phyloP scores from a whole-genome alignment of 37 sponge, comb jelly and placozoan species.

The Cladorhizidae sp. region DNA sequence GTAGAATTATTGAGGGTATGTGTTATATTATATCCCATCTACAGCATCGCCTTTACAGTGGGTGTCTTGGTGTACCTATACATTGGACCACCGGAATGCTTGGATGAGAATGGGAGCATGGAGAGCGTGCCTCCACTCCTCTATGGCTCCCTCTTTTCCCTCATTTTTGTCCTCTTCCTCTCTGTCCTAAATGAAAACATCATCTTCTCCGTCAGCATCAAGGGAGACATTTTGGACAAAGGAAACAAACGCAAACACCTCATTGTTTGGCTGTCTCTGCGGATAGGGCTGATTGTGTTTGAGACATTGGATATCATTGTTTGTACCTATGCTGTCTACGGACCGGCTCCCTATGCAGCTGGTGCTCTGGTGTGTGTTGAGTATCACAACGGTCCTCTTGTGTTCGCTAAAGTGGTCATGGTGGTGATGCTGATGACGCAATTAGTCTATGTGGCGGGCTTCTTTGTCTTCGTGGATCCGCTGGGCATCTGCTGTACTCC shows the following conservation, averaged over 20 bases:
- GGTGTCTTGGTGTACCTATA: constrained; percentile 28
- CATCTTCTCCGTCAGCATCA: constrained; percentile 17
- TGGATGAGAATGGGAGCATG: neutral
- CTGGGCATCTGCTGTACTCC: constrained; percentile 25
- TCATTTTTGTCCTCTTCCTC: neutral
- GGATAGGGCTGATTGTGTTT: constrained; percentile 1
- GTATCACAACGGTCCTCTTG: constrained; percentile 31
- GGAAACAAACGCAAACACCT: constrained; percentile 1
- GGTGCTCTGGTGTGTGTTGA: constrained; percentile 5
- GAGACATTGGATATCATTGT: neutral
- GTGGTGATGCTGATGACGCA: neutral
- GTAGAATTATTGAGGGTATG: too few species aligned
- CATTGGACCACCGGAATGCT: constrained; percentile 15
- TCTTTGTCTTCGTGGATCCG: constrained; percentile 15
- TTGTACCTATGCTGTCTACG: constrained; percentile 9
- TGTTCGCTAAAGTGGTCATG: constrained; percentile 18
- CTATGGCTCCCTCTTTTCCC: constrained; percentile 24
- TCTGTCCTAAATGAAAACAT: constrained; percentile 9
- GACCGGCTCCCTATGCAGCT: neutral
- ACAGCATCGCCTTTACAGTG: constrained; percentile 7
- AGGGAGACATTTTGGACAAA: constrained; percentile 4
- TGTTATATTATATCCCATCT: too few species aligned
- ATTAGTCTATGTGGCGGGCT: neutral
- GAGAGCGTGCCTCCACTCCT: constrained; percentile 25
- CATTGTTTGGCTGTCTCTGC: neutral